Base-by-base conservation (phyloP, 2,888 invertebrate species). In the Thera britannica region DNA sequence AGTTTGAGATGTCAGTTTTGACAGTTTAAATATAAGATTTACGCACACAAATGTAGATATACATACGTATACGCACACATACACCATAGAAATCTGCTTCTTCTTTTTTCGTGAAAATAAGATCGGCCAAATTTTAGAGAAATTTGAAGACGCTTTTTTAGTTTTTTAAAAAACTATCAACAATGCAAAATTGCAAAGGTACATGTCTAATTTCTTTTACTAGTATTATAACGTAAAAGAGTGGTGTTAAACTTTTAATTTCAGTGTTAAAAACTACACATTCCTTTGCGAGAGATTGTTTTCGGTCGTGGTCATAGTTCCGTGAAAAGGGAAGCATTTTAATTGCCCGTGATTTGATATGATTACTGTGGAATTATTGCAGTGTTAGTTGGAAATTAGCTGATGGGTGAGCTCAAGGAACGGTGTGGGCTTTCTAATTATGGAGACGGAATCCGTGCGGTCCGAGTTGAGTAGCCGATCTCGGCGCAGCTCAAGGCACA, bases 381-480 rank as follows among this genome's bases (percentile, higher is more conserved):
- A 85, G 88, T 84, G 78, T 79, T 76, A 75, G 74, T 74, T 77
- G 80, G 77, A 81, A 77, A 77, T 79, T 79, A 81, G 83, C 88
- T 79, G 82, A 92, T 90, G 92, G 92, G 77, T 90, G 84, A 85
- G 79, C 75, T 76, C 71, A 73, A 74, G 80, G 75, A 72, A 70
- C 72, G 71, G 67, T 73, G 75, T 72, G 69, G 76, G 77, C 79
- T 77, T 77, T 73, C 67, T 79, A 72, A 89, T 93, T 88, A 98
- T 98, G 98, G 98, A 98, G 95, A 98, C 97, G 82, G 98, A 98
- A 94, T 98, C 98, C 80, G 96, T 98, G 82, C 96, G 98, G 86
- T 98, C 98, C 65, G 98, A 98, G 93, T 95, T 97, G 84, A 98
- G 98, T 92, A 96, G 97, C 84, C 96, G 97, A 83, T 96, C 96